Evolutionary conservation across 30 jellyfish, hydroid and myxozoan species (phyloP).

Genomic region (Kudoa iwatai): DNA sequence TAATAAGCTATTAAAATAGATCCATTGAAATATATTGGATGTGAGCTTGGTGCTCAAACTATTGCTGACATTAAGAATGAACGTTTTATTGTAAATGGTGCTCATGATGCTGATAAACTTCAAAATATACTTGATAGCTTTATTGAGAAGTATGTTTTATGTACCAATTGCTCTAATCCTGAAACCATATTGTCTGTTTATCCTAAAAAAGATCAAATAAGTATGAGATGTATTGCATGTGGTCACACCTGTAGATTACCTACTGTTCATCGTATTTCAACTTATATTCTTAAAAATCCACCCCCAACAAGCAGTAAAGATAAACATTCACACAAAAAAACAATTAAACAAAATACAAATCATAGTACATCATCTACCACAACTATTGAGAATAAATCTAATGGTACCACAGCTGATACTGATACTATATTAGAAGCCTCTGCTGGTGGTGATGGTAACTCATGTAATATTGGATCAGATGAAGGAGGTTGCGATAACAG

Average conservation of each 20-base stretch:
- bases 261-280: neutral
- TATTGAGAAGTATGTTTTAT: conserved; percentile 39
- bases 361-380: too few relatives aligned
- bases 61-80: conserved; percentile 74
- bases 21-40: conserved; percentile 68
- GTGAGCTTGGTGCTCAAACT: conserved; percentile 93
- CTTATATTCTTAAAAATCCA: neutral
- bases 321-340: neutral
- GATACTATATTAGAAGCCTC: neutral
- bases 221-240: neutral
- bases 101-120: conserved; percentile 73
- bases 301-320: neutral
- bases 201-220: neutral
- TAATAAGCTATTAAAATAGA: too few relatives aligned
- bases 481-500: too few relatives aligned
- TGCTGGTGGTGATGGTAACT: neutral
- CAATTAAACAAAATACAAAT: neutral
- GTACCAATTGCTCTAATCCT: conserved; percentile 78
- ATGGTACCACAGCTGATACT: conserved; percentile 1
- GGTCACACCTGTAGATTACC: neutral
- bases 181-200: conserved; percentile 10
- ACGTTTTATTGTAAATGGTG: conserved; percentile 64
- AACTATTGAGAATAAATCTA: neutral
- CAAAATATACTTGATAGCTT: conserved; percentile 46
- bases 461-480: conserved; percentile 5